Percentiles rank a stretch among this genome's conserved stretches.
phyloP scores from a whole-genome alignment of 2,888 invertebrate genomes.

The Drosophila hamatofila region DNA sequence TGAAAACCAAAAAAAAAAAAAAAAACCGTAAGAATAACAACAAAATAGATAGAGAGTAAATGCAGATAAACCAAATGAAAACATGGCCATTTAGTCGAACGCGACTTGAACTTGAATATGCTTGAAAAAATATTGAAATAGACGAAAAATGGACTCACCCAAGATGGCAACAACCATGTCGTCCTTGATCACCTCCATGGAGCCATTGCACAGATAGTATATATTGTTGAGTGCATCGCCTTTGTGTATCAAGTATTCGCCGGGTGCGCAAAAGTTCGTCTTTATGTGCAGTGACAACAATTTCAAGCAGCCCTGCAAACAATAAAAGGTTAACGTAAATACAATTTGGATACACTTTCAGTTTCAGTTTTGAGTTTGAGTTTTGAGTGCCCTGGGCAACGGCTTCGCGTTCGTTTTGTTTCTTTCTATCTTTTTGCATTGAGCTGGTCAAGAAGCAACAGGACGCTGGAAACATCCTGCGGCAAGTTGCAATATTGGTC shows the following conservation, averaged over 20 bases:
- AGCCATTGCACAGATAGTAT: constrained; percentile 98
- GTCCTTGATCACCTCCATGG: constrained; percentile 98
- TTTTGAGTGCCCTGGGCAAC: not conserved
- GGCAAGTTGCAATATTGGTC: constrained; percentile 2
- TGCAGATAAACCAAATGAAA: constrained; percentile 28
- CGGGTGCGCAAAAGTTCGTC: constrained; percentile 98
- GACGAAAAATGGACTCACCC: constrained; percentile 88
- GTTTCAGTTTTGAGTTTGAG: constrained; percentile 1
- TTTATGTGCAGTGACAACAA: constrained; percentile 96
- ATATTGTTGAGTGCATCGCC: constrained; percentile 97
- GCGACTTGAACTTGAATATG: constrained; percentile 28
- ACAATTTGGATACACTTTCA: constrained; percentile 38
- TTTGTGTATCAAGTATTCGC: constrained; percentile 96
- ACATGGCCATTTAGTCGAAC: constrained; percentile 33
- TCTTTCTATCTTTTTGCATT: not conserved
- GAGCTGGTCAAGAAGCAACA: constrained; percentile 22
- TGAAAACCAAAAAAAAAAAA: constrained; percentile 11
- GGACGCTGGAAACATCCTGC: not conserved
- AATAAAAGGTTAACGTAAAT: constrained; percentile 33
- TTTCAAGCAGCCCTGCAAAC: constrained; percentile 92
- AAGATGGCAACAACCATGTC: constrained; percentile 98
- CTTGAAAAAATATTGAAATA: not conserved
- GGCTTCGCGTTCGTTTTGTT: not conserved
- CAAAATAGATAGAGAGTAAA: constrained; percentile 1
- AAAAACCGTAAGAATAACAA: constrained; percentile 24